Percentiles rank a stretch among this genome's conserved stretches.
These are phyloP conservation scores for Apoda limacodes DNA, from an alignment of 2,888 invertebrate genomes.

Conservation along the genomic window DNA sequence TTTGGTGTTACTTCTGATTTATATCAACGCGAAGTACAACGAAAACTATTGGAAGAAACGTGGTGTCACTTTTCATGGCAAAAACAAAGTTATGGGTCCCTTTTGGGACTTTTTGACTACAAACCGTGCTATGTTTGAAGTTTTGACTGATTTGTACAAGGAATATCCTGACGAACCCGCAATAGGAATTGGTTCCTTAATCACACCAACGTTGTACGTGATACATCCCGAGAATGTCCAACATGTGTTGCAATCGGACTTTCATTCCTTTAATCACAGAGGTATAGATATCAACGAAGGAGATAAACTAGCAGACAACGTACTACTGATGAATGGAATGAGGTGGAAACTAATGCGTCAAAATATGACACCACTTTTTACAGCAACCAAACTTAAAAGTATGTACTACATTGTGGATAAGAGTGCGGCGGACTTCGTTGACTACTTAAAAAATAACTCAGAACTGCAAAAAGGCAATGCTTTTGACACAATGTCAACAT, in stretches of 20 bases:
- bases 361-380: conserved; percentile 32
- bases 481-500: conserved; percentile 21
- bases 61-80: conserved; percentile 30
- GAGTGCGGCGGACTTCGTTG: conserved; percentile 25
- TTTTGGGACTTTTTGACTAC: conserved; percentile 29
- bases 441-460: conserved; percentile 27
- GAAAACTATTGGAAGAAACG: conserved; percentile 39
- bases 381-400: conserved; percentile 29
- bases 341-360: conserved; percentile 30
- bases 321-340: conserved; percentile 23
- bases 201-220: conserved; percentile 22
- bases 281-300: conserved; percentile 16
- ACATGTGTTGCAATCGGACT: conserved; percentile 23
- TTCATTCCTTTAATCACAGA: conserved; percentile 24
- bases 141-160: conserved; percentile 31
- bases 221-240: conserved; percentile 26
- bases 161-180: conserved; percentile 31
- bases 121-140: conserved; percentile 30
- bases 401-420: conserved; percentile 32
- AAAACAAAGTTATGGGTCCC: conserved; percentile 29
- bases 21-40: no score
- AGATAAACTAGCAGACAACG: conserved; percentile 22
- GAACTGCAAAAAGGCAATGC: conserved; percentile 22
- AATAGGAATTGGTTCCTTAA: conserved; percentile 28
- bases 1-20: no score